Percentiles rank a stretch among this genome's conserved stretches.
phyloP scores from a whole-genome alignment of 1,140 invertebrate species.

The Drosophila nasuta region DNA sequence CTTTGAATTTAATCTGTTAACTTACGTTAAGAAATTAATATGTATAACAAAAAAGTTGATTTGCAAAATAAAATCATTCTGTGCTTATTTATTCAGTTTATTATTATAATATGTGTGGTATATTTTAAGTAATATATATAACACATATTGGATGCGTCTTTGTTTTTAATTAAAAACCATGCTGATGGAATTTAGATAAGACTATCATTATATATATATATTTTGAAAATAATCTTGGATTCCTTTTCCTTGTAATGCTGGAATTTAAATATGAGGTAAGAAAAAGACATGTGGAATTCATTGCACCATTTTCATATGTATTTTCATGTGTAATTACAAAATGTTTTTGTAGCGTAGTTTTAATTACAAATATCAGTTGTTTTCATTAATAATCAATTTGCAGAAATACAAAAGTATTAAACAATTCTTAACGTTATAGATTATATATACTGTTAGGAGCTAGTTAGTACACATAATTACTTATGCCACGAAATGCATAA shows the following conservation, averaged over 20 bases:
- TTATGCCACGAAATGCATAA: not conserved
- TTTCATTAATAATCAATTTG: conserved; percentile 4
- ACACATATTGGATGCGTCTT: too few relatives aligned
- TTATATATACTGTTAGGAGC: not conserved
- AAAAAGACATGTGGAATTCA: not conserved
- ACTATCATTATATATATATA: too few relatives aligned
- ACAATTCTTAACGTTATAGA: conserved; percentile 1
- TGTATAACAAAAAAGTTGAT: too few relatives aligned
- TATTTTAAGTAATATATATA: too few relatives aligned
- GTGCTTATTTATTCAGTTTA: too few relatives aligned
- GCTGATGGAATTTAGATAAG: too few relatives aligned
- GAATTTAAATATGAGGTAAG: not conserved
- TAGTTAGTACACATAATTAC: too few relatives aligned
- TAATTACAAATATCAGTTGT: conserved; percentile 20
- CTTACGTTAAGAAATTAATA: too few relatives aligned
- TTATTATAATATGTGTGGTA: too few relatives aligned
- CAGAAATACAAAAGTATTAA: conserved; percentile 2
- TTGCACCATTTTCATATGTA: conserved; percentile 18
- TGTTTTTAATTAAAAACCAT: too few relatives aligned
- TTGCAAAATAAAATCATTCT: too few relatives aligned
- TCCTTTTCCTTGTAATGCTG: not conserved
- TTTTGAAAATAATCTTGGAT: not conserved
- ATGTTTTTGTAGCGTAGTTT: not conserved
- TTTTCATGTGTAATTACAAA: conserved; percentile 22
- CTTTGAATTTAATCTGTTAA: too few relatives aligned